Evolutionary conservation across 2,888 invertebrate genomes (phyloP), one percentile per base, ranked within the genome.

Genomic region (Linnaemya tessellans): DNA sequence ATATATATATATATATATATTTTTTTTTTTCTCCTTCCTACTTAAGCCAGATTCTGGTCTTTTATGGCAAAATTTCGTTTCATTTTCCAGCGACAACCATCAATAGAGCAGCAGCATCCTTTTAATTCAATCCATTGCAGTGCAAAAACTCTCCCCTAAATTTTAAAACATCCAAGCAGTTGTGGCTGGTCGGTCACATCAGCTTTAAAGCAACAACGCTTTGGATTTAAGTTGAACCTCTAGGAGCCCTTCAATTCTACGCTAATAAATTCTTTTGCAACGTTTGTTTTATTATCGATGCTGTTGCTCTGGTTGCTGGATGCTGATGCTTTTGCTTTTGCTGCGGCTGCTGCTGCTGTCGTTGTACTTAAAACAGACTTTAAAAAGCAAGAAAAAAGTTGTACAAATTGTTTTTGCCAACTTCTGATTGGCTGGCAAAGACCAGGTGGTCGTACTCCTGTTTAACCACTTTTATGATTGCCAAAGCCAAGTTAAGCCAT

Each of bases 371-470:
- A 81, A 70, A 54, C 74, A 71, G 58, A 70, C 46, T 22, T 49
- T 11, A 7, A n/a, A 60, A 46, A 51, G 13, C 10, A 54, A 43
- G 38, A 65, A 70, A 22, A 73, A 64, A 68, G 11, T 64, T 74
- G 35, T 71, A 85, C 85, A 85, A 85, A 85, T 85, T 85, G 82
- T 85, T 85, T 85, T 85, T 82, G 85, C 85, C 85, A 79, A 85
- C 70, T 82, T 84, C 73, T 86, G 86, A 86, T 86, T 86, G 86
- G 86, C 73, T 84, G 56, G 58, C 62, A 80, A 68, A 84, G 86
- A 78, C 86, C 86, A 86, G 86, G 86, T 86, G 86, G 86, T 86
- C 86, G 80, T 64, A 84, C 86, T 83, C 86, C 84, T 86, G 86
- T 86, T 84, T 84, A 84, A 84, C 86, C 80, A 73, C 86, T 86